Percentiles rank a stretch among this genome's conserved stretches.
Conservation (phyloP, 1,140 invertebrate genomes). For the Maconellicoccus hirsutus region DNA sequence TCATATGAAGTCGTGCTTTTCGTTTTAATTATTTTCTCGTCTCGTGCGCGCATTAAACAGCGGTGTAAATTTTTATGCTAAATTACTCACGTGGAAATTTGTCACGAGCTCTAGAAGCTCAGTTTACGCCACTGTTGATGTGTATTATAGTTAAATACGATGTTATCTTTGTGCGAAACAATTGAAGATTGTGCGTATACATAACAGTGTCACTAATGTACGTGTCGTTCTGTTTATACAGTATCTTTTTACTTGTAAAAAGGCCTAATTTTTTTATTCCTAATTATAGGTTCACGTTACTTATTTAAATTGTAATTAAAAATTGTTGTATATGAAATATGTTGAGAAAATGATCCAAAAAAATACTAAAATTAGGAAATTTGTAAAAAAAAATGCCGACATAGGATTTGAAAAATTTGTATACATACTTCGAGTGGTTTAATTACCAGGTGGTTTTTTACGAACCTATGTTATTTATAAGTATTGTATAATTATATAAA, state of each 20-base stretch:
- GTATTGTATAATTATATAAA: background rate
- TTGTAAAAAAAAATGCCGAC: background rate
- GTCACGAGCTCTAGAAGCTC: too few species aligned
- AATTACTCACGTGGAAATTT: background rate
- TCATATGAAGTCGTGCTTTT: constrained; percentile 14
- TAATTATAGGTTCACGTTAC: background rate
- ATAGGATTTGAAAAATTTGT: background rate
- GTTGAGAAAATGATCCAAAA: background rate
- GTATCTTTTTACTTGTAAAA: background rate
- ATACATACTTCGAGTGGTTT: background rate
- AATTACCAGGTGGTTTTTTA: background rate
- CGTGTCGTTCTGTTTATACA: background rate
- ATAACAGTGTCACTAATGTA: background rate
- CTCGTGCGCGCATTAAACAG: background rate
- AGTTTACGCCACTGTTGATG: background rate
- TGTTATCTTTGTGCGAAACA: background rate
- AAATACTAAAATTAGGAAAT: background rate
- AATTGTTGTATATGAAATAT: background rate
- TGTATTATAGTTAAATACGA: background rate
- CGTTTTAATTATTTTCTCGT: constrained; percentile 17
- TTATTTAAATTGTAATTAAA: background rate
- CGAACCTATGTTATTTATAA: constrained; percentile 2
- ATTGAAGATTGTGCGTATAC: background rate
- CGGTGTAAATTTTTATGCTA: background rate
- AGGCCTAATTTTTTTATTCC: constrained; percentile 1